Evolutionary conservation across 2,113 vertebrate species (phyloP).

Genomic region (Xiphophorus hellerii): DNA sequence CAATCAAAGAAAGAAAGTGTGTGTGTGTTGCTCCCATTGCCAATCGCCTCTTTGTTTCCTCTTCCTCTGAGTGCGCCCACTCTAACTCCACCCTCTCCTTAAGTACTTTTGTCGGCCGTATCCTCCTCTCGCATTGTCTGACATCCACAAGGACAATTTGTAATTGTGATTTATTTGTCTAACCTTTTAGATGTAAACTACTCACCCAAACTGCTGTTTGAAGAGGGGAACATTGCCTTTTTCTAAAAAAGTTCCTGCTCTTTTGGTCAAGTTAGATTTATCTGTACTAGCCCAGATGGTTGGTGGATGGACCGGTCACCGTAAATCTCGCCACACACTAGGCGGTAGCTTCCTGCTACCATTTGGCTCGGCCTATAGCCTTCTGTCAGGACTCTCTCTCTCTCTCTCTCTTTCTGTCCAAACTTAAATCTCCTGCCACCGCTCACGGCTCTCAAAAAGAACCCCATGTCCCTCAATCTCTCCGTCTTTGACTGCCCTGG

Average conservation of each 20-base stretch:
- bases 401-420: slow-evolving; percentile 42
- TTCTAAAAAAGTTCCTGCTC: slow-evolving; percentile 6
- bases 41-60: slow-evolving; percentile 24
- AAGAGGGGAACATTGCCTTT: not conserved
- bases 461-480: slow-evolving; percentile 66
- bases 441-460: slow-evolving; percentile 52
- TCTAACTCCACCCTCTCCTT: not conserved
- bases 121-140: slow-evolving; percentile 4
- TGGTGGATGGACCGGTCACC: slow-evolving; percentile 62
- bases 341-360: slow-evolving; percentile 66
- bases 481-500: slow-evolving; percentile 58
- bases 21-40: slow-evolving; percentile 19
- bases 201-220: not conserved
- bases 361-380: slow-evolving; percentile 58
- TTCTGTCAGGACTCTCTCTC: slow-evolving; percentile 62
- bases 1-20: slow-evolving; percentile 41
- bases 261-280: slow-evolving; percentile 48
- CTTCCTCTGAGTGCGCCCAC: not conserved
- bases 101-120: not conserved
- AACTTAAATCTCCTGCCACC: slow-evolving; percentile 45
- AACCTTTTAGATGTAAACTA: slow-evolving; percentile 3
- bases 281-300: slow-evolving; percentile 63
- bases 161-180: not conserved
- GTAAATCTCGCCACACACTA: slow-evolving; percentile 71
- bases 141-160: slow-evolving; percentile 7